Base-by-base conservation (phyloP, 2,888 invertebrate species). In the Torymus aiolomorphi region DNA sequence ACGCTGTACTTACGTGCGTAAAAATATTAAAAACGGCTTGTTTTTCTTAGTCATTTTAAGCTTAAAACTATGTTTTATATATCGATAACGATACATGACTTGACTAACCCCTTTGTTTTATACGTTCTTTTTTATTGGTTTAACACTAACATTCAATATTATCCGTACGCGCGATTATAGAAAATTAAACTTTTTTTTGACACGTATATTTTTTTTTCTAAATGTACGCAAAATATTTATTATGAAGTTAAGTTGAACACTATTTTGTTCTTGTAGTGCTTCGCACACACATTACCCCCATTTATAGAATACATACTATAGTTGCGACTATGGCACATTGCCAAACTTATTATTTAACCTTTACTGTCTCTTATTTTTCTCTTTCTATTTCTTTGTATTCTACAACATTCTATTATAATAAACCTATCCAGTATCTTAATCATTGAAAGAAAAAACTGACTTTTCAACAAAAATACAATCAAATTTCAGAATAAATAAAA, bases 221-320 rank as follows among this genome's bases (percentile, higher is more conserved):
- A 42, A 42, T 42, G 42, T 42, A 8, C 42, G 42, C 42, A 42
- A 42, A 72, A 51, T 65, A 12, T 31, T 51, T 31, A 84, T 82
- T 83, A 75, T 79, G 83, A 83, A 83, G 83, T 84, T 83, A 85
- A 85, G 86, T 52, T 75, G 81, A 73, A 85, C 79, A 83, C 51
- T 74, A 16, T 52, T 14, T 57, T 18, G 16, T 70, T 67, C 71
- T 76, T 14, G 61, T 80, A 85, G 83, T 83, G 83, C 77, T 74
- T 82, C 75, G 67, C 76, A 71, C 73, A 78, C 31, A 59, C 57
- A 51, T 5, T 54, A 57, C 18, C 42, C 20, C 20, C n/a, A 51
- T 62, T 24, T 13, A 24, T 61, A 65, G 49, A 14, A n/a, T n/a
- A 65, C 10, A 66, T 24, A 56, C 31, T 24, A 20, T 65, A 66